phyloP scores from a whole-genome alignment of 2,888 invertebrate genomes.

The Phlogophora meticulosa region DNA sequence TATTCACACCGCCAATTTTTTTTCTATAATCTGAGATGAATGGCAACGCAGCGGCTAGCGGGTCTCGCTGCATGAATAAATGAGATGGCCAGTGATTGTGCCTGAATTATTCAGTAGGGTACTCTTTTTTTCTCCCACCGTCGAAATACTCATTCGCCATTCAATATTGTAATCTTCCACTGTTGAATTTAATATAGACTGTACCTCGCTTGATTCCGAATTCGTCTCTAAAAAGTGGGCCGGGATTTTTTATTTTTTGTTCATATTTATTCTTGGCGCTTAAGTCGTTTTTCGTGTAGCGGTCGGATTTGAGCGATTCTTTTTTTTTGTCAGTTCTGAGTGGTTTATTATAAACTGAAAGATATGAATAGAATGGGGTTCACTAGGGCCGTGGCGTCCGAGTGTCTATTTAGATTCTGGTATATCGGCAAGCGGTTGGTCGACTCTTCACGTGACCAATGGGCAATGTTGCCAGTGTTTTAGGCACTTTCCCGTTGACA shows the following conservation, averaged over 20 bases:
- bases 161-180: conserved; percentile 81
- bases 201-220: conserved; percentile 69
- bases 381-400: too few species aligned
- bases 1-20: conserved; percentile 29
- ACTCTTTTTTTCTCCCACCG: conserved; percentile 64
- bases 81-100: conserved; percentile 87
- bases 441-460: too few species aligned
- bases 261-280: conserved; percentile 25
- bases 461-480: too few species aligned
- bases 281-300: conserved; percentile 53
- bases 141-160: conserved; percentile 75
- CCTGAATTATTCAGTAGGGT: conserved; percentile 85
- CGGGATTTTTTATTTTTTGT: conserved; percentile 16
- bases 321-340: conserved; percentile 12
- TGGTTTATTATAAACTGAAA: conserved; percentile 28
- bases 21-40: conserved; percentile 59
- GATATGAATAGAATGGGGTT: conserved; percentile 5
- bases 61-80: conserved; percentile 83
- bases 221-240: conserved; percentile 49
- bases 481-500: too few species aligned
- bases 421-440: too few species aligned
- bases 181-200: conserved; percentile 79
- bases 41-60: conserved; percentile 67
- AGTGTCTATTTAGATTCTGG: too few species aligned
- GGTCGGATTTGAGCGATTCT: conserved; percentile 10